Percentiles rank a stretch among this genome's conserved stretches.
Evolutionary conservation across 1,140 invertebrate species (phyloP).

Genomic region (Achroia grisella): DNA sequence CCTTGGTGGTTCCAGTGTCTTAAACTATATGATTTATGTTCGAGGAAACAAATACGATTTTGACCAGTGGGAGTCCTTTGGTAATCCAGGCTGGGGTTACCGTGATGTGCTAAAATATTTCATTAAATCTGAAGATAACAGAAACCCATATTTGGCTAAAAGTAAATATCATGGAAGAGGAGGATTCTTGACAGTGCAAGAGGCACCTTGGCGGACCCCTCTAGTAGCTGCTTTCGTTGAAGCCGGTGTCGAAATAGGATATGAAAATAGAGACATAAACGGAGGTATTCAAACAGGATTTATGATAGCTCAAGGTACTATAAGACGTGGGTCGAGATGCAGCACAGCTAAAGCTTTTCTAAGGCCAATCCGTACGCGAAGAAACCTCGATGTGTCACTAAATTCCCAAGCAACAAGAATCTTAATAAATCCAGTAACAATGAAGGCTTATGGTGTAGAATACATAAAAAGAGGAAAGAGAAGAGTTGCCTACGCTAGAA

Average conservation of each 20-base stretch:
- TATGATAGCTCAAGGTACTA: constrained; percentile 93
- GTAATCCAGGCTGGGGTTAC: constrained; percentile 93
- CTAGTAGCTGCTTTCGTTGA: constrained; percentile 88
- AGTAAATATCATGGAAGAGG: constrained; percentile 83
- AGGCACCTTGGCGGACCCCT: constrained; percentile 88
- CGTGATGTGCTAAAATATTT: constrained; percentile 91
- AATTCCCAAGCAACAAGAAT: constrained; percentile 84
- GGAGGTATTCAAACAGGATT: constrained; percentile 88
- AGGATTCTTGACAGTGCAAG: constrained; percentile 87
- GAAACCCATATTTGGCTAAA: constrained; percentile 85
- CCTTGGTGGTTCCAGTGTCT: constrained; percentile 90
- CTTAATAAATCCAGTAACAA: constrained; percentile 81
- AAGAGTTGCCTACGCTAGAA: constrained; percentile 78
- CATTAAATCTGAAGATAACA: constrained; percentile 91
- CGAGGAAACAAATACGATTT: constrained; percentile 89
- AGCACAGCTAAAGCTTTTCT: constrained; percentile 94
- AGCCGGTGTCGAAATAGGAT: constrained; percentile 90
- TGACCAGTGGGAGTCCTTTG: constrained; percentile 90
- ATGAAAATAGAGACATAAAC: constrained; percentile 91
- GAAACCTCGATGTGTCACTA: constrained; percentile 86
- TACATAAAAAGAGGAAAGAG: constrained; percentile 81
- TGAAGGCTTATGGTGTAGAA: constrained; percentile 83
- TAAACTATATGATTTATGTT: constrained; percentile 98
- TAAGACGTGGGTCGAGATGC: constrained; percentile 88
- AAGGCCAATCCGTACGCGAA: constrained; percentile 82